A percentile compares a stretch with the other conserved stretches of the same genome.
These are phyloP conservation scores for Macroteleia sp. DNA, from an alignment of 2,888 invertebrate genomes.

Conservation along the genomic window DNA sequence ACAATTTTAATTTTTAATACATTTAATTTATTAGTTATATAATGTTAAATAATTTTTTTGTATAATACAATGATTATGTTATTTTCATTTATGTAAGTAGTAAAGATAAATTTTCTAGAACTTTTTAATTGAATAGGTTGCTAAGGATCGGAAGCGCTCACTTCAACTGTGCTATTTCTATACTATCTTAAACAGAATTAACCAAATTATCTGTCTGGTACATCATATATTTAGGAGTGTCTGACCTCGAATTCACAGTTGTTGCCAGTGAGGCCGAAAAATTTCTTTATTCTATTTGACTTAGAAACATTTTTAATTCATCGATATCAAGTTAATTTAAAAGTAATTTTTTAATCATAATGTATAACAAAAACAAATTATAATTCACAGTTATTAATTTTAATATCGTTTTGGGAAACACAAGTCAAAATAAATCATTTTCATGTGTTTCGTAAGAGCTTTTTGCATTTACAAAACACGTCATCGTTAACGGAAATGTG, in stretches of 20 bases:
- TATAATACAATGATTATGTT: no score
- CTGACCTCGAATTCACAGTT: slow-evolving; percentile 58
- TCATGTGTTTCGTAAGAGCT: slow-evolving; percentile 16
- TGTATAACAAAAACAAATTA: no score
- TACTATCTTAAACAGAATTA: slow-evolving; percentile 65
- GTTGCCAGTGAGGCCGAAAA: slow-evolving; percentile 12
- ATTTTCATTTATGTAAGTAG: no score
- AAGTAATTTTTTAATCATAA: no score
- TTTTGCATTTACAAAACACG: slow-evolving; percentile 27
- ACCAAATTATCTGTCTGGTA: slow-evolving; percentile 74
- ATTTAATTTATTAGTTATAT: no score
- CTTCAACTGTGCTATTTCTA: slow-evolving; percentile 43
- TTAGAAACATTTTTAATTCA: no score
- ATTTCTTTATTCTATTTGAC: slow-evolving; percentile 6
- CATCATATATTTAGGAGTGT: slow-evolving; percentile 73
- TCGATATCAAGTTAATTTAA: no score
- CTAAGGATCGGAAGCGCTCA: slow-evolving; percentile 12
- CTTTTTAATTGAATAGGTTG: no score
- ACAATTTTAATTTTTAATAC: no score
- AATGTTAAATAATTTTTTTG: no score
- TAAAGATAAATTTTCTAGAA: no score
- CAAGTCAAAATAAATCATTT: slow-evolving; percentile 16
- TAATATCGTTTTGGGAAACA: slow-evolving; percentile 3
- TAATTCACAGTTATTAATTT: no score
- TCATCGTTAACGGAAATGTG: slow-evolving; percentile 33